Evolutionary conservation across 64 coral and sea anemone species (phyloP), one percentile per base, ranked within the genome.

Genomic region (Montipora sp.): DNA sequence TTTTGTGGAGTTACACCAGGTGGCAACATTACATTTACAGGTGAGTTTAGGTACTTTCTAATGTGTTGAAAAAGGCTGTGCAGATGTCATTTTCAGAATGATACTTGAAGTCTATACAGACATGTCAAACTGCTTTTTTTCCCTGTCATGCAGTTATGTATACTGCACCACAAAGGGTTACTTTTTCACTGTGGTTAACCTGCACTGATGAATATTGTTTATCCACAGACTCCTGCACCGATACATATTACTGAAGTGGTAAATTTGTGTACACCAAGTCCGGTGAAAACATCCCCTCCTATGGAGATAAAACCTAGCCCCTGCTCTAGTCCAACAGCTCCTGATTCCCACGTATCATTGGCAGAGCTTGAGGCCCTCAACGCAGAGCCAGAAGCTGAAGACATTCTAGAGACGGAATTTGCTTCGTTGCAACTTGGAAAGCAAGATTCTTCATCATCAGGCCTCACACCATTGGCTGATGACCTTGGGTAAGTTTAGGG

Each of bases 221-320:
- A 2, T 47, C 74, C 44, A 3, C 43, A 76, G 74, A 12, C 74
- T 24, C 70, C 70, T 76, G 3, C 74, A 14, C 5, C 36, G 15
- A 23, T 8, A 5, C 71, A n/a, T 27, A 15, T 13, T 11, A 27
- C 74, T 4, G 23, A 20, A 47, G 74, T 76, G 3, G 74, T 76
- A 12, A 36, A 76, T 45, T 76, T 76, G 74, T 76, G 74, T 16
- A 14, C 74, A 10, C 74, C 74, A 76, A 76, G 74, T 76, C 43
- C 74, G 0, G 43, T 47, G 74, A 47, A 45, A 45, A 45, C 11
- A 9, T 76, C 43, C 23, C 27, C 24, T 13, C 36, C 36, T 9
- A 47, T 9, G 14, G 24, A 14, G 21, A 3, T n/a, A 7, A 51
- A 15, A 79, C 47, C 48, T 8, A 51, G 20, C 77, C 19, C 2